Evolutionary conservation across 2,888 invertebrate species (phyloP), one percentile per base, ranked within the genome.

Genomic region (Agrochola macilenta): DNA sequence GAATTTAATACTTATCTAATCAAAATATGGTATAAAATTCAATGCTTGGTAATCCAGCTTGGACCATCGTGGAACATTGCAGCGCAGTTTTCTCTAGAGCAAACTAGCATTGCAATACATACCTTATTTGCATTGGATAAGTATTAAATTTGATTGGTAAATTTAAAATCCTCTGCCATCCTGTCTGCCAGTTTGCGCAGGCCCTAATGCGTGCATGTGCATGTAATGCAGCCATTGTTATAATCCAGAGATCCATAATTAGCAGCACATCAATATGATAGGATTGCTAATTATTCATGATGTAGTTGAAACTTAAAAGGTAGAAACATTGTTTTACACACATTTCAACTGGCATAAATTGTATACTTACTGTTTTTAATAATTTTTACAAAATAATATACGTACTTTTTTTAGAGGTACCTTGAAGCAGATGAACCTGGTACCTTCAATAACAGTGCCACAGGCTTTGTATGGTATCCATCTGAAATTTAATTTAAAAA

Each of bases 341-440:
- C 5, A 52, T 23, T 52, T 9, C 23, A 69, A n/a, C 17, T 35
- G 17, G 23, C 30, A 49, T 8, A 30, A 23, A 30, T 69, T 69
- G 17, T 9, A 11, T 43, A 43, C 43, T 43, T 43, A 30, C 9
- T 35, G 23, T 23, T 52, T n/a, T 5, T 23, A 12, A 11, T 7
- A 49, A 35, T 39, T 20, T 64, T 65, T 74, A 49, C 52, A 39
- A 60, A 71, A 69, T 64, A 76, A 23, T 43, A 49, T n/a, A 91
- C 95, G 92, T 90, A 97, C 97, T 93, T 91, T 93, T 88, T 89
- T 91, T 2, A 97, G 89, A 35, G 98, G 98, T 52, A 98, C 98
- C 95, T 98, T 98, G 93, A 98, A 98, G 81, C 98, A 97, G 88
- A 98, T 95, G 86, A 98, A 97, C 84, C 97, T 97, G 8, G 98